Base-by-base conservation (phyloP, 2,888 invertebrate species). In the Nephrocerus scutellatus region DNA sequence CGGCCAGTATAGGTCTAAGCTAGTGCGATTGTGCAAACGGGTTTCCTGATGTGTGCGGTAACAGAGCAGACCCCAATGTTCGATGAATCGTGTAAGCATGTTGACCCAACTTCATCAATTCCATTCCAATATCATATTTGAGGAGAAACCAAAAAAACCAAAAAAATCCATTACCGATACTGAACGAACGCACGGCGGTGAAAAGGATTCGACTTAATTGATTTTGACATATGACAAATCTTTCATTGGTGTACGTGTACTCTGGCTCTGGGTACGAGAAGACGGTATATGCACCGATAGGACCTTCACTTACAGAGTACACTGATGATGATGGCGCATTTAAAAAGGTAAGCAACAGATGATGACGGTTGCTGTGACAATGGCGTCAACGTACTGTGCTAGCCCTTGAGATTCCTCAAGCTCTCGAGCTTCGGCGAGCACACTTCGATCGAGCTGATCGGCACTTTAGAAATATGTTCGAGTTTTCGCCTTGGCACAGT, bases 201-300 rank as follows among this genome's bases (percentile, higher is more conserved):
- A 62, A 60, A 62, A 61, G 60, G 61, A 54, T 59, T 60, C 57
- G 58, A 60, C 56, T 56, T 63, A 63, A 63, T 63, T 65, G 65
- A 63, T 60, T 59, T 58, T 65, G 63, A 63, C 63, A 63, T 63
- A 60, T 65, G 65, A 63, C 64, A 64, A 63, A 63, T 63, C 65
- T 53, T 53, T 50, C 51, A 53, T 48, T 48, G 48, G 40, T 43
- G 29, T 39, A 29, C 43, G n/a, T n/a, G n/a, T n/a, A n/a, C n/a
- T n/a, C n/a, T n/a, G n/a, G n/a, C n/a, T n/a, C n/a, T n/a, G n/a
- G n/a, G n/a, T n/a, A n/a, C n/a, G n/a, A n/a, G n/a, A n/a, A n/a
- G n/a, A n/a, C n/a, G n/a, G n/a, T n/a, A n/a, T n/a, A n/a, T n/a
- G n/a, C n/a, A n/a, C n/a, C n/a, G n/a, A n/a, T n/a, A n/a, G n/a